Evolutionary conservation across 2,797 vertebrate genomes (phyloP).

Genomic region (Scolopax rusticola): DNA sequence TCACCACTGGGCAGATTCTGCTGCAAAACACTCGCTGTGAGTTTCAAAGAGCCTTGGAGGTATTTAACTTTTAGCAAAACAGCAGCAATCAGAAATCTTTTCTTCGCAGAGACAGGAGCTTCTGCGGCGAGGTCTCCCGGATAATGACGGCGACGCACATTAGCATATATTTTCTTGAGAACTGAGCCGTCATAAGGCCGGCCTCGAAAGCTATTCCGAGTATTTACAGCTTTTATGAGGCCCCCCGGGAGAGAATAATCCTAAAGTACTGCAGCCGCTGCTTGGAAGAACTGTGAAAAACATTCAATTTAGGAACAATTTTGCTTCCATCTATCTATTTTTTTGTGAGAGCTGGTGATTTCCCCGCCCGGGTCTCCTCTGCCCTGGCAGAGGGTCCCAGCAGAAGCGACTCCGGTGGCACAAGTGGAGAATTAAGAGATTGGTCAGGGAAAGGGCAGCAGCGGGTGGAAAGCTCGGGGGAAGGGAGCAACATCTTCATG

Average conservation of each 20-base stretch:
- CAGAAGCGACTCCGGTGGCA: not conserved
- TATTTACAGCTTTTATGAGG: constrained; percentile 78
- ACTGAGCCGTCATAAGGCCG: constrained; percentile 49
- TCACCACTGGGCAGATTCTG: not conserved
- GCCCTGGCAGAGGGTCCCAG: not conserved
- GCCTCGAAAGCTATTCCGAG: constrained; percentile 74
- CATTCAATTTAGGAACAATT: constrained; percentile 71
- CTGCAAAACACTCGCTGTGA: not conserved
- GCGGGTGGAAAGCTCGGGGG: not conserved
- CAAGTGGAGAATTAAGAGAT: not conserved
- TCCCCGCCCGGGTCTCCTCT: not conserved
- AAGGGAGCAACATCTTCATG: not conserved
- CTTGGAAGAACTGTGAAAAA: constrained; percentile 72
- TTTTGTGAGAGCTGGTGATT: not conserved
- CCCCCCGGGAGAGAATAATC: constrained; percentile 73
- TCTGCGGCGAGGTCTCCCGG: constrained; percentile 54
- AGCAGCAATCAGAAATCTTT: constrained; percentile 44
- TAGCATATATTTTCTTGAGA: constrained; percentile 77
- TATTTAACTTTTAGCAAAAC: constrained; percentile 62
- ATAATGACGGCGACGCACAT: constrained; percentile 65
- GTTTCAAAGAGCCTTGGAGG: constrained; percentile 28
- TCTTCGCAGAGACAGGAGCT: constrained; percentile 48
- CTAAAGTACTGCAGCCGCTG: constrained; percentile 58
- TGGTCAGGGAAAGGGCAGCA: not conserved
- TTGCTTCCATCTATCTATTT: constrained; percentile 33